Percentiles rank a stretch among this genome's conserved stretches.
Conservation (phyloP, 2,797 vertebrate genomes). For the Poeciliopsis turneri region DNA sequence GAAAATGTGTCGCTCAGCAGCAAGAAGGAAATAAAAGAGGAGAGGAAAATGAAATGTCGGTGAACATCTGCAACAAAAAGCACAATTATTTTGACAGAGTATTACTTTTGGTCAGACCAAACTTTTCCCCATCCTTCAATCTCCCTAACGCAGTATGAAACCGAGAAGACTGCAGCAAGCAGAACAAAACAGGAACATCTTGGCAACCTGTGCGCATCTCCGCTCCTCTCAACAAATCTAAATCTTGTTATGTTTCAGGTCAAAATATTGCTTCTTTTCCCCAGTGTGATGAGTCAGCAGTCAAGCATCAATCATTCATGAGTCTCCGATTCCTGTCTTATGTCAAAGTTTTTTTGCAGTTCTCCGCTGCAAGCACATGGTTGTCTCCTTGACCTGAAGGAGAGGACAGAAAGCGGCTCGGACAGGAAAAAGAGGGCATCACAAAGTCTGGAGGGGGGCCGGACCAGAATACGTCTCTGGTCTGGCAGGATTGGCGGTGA, state of each 20-base stretch:
- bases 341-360: constrained; percentile 51
- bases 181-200: constrained; percentile 12
- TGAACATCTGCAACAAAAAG: constrained; percentile 40
- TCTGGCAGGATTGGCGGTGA: constrained; percentile 50
- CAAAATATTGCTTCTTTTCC: constrained; percentile 72
- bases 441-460: constrained; percentile 35
- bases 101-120: constrained; percentile 45
- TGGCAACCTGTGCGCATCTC: constrained; percentile 33
- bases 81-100: constrained; percentile 40
- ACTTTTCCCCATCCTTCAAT: constrained; percentile 49
- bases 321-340: constrained; percentile 50
- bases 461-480: constrained; percentile 49
- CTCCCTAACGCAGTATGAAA: constrained; percentile 52
- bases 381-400: constrained; percentile 64
- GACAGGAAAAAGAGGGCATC: constrained; percentile 52
- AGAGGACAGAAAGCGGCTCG: constrained; percentile 33
- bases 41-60: constrained; percentile 31
- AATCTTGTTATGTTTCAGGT: constrained; percentile 70
- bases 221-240: constrained; percentile 34
- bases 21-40: constrained; percentile 13
- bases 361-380: constrained; percentile 41
- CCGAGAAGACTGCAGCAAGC: constrained; percentile 33
- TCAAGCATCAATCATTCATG: constrained; percentile 80
- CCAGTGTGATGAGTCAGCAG: constrained; percentile 77
- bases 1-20: constrained; percentile 48